Evolutionary conservation across 1,140 invertebrate genomes (phyloP).

Genomic region (Helicoverpa zea): DNA sequence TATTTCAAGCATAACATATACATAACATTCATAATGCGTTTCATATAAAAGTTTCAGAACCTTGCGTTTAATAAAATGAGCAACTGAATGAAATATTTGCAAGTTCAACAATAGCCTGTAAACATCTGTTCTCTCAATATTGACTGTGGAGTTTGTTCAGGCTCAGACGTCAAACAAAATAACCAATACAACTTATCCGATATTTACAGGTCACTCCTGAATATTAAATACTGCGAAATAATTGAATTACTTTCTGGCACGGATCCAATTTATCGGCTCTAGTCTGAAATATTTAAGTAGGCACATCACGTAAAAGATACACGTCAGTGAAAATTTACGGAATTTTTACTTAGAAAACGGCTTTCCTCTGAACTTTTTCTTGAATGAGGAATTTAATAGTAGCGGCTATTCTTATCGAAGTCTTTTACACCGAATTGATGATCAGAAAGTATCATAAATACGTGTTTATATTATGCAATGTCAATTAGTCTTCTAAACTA

Average conservation of each 20-base stretch:
- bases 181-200: conserved; percentile 12
- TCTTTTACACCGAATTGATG: too few species aligned
- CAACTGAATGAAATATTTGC: not conserved
- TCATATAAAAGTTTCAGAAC: too few species aligned
- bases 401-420: too few species aligned
- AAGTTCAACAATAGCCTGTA: conserved; percentile 2
- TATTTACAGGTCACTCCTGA: conserved; percentile 26
- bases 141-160: conserved; percentile 24
- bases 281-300: not conserved
- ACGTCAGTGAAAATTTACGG: not conserved
- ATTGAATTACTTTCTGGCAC: conserved; percentile 22
- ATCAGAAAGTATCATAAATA: too few species aligned
- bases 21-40: too few species aligned
- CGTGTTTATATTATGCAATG: too few species aligned
- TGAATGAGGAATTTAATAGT: too few species aligned
- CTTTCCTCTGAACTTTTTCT: too few species aligned
- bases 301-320: not conserved
- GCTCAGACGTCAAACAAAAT: conserved; percentile 18
- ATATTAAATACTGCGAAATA: conserved; percentile 16
- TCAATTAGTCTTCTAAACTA: not conserved
- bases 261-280: not conserved
- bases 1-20: too few species aligned
- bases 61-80: not conserved
- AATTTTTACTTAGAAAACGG: too few species aligned
- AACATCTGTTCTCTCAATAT: not conserved